Base-by-base conservation (phyloP, 2,888 invertebrate genomes). In the Aphidoletes aphidimyza region DNA sequence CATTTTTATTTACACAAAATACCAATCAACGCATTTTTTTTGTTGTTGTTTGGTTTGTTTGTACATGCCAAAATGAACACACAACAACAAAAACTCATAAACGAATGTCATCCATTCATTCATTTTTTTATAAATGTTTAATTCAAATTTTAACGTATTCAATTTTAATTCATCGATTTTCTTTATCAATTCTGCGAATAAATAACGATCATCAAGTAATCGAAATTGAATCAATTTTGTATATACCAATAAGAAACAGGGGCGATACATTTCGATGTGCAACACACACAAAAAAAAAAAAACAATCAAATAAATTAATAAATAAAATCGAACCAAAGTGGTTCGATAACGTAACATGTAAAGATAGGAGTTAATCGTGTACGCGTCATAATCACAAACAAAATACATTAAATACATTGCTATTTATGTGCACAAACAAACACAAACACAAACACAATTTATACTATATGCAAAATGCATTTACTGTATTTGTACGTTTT, bases 221-320 rank as follows among this genome's bases (percentile, higher is more conserved):
- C 69, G 69, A 69, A 54, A 69, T 69, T 69, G 69, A 69, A 69
- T 69, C 69, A 69, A 69, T 69, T 69, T 69, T 69, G 69, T 69
- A 69, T 69, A 69, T 69, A 69, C 30, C 26, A n/a, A n/a, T 69
- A 69, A 69, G 69, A 69, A 69, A 69, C n/a, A 54, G 9, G 22
- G 22, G 54, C 22, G 54, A 54, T 2, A 54, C n/a, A 22, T 8
- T 47, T 47, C 47, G 5, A 22, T 47, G 17, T 22, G 22, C n/a
- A 54, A 54, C n/a, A 54, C 47, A 17, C 9, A 17, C 14, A 47
- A 8, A 17, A 47, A 47, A 47, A 17, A 47, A 47, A 47, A 47
- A 22, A 54, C 6, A 11, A 22, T 2, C 3, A 54, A 3, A 22
- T 22, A 3, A 54, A 22, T 0, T 22, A 54, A n/a, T 22, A 54